Evolutionary conservation across 1,140 invertebrate species (phyloP).

Genomic region (Condylostylus longicornis): DNA sequence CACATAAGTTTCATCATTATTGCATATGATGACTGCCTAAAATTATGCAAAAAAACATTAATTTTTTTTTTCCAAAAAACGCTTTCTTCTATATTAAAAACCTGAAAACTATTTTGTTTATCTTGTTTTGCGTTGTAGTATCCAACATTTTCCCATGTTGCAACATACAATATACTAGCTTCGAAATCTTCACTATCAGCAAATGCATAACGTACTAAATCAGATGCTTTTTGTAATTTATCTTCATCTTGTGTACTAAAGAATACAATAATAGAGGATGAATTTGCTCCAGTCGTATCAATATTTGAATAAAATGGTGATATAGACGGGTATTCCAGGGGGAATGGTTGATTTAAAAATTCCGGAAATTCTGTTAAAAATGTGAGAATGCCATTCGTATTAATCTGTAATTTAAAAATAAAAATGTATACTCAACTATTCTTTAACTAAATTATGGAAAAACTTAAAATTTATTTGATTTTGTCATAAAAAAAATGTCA

Average conservation of each 20-base stretch:
- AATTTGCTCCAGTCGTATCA: constrained; percentile 47
- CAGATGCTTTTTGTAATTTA: constrained; percentile 46
- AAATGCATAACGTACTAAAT: constrained; percentile 54
- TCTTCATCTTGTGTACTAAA: constrained; percentile 53
- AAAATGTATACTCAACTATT: too few relatives aligned
- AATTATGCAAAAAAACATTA: constrained; percentile 30
- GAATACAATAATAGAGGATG: constrained; percentile 58
- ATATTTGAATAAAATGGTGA: constrained; percentile 84
- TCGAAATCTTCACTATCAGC: constrained; percentile 48
- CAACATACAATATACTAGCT: constrained; percentile 41
- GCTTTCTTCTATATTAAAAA: constrained; percentile 6
- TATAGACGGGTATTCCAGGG: constrained; percentile 76
- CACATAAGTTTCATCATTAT: constrained; percentile 65
- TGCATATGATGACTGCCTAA: constrained; percentile 69
- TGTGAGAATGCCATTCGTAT: constrained; percentile 80
- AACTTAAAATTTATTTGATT: background rate
- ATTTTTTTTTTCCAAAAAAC: constrained; percentile 1
- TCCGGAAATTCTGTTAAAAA: constrained; percentile 71
- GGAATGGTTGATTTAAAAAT: constrained; percentile 78
- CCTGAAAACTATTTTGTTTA: constrained; percentile 39
- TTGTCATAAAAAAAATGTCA: background rate
- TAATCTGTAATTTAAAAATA: constrained; percentile 50
- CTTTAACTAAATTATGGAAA: background rate
- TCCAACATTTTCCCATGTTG: constrained; percentile 54
- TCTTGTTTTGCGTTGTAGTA: constrained; percentile 36